phyloP scores from a whole-genome alignment of 2,797 vertebrate genomes.

The Galagoides demidoff region DNA sequence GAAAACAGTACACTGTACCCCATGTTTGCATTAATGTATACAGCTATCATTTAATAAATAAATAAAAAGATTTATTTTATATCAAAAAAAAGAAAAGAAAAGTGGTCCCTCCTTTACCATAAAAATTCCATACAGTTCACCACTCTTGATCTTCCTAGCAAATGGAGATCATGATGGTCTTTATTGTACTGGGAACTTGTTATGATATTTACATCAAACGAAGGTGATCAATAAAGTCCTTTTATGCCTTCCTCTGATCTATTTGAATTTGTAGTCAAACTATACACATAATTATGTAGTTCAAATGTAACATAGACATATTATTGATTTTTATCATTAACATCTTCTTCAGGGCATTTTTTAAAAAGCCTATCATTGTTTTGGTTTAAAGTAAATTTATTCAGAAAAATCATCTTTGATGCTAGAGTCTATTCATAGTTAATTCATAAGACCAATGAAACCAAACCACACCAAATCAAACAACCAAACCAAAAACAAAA shows the following conservation, averaged over 20 bases:
- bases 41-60: no score
- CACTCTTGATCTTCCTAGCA: not conserved
- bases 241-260: not conserved
- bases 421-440: not conserved
- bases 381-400: not conserved
- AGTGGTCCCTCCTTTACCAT: not conserved
- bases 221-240: not conserved
- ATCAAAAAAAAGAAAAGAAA: no score
- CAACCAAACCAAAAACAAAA: not conserved
- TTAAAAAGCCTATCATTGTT: not conserved
- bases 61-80: no score
- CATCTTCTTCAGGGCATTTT: not conserved
- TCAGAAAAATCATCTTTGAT: conserved; percentile 14
- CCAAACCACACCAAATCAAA: not conserved
- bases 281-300: not conserved
- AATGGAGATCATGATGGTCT: not conserved
- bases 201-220: not conserved
- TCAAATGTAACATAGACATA: conserved; percentile 6
- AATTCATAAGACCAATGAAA: conserved; percentile 14
- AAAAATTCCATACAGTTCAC: not conserved
- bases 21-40: no score
- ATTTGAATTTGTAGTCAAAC: not conserved
- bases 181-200: not conserved
- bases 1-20: no score
- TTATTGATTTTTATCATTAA: not conserved